Evolutionary conservation across 2,797 vertebrate genomes (phyloP).

Genomic region (Acipenser transmontanus): DNA sequence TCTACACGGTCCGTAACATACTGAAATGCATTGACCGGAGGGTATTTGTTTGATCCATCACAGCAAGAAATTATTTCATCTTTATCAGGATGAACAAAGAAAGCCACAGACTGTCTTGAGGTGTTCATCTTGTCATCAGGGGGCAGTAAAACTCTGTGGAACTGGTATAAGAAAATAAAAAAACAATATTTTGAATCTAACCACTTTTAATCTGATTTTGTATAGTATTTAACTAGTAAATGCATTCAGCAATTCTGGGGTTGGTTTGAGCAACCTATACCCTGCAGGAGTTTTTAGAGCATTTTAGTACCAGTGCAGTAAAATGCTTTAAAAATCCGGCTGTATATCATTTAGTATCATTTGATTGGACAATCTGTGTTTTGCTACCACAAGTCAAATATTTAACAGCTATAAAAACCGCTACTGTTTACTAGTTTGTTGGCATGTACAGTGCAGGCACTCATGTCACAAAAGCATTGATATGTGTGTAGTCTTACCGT

Average conservation of each 20-base stretch:
- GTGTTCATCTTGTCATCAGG: conserved; percentile 35
- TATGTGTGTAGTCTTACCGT: conserved; percentile 37
- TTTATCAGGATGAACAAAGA: conserved; percentile 56
- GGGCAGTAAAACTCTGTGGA: conserved; percentile 55
- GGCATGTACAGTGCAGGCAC: not conserved
- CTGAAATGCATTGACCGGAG: conserved; percentile 36
- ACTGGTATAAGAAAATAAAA: conserved; percentile 29
- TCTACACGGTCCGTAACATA: conserved; percentile 40
- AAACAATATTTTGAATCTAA: no score
- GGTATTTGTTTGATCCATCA: conserved; percentile 56
- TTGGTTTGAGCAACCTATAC: no score
- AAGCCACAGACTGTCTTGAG: conserved; percentile 51
- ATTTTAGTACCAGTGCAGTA: no score
- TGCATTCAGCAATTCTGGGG: no score
- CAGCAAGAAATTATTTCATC: conserved; percentile 47
- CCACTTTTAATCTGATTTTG: no score
- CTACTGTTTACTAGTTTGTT: no score
- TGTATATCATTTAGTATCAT: no score
- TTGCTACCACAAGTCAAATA: not conserved
- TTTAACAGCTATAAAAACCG: not conserved
- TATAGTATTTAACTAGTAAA: no score
- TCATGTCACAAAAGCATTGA: no score
- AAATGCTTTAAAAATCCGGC: no score
- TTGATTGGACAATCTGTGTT: no score
- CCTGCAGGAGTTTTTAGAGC: no score